Base-by-base conservation (phyloP, 1,140 invertebrate genomes). In the Pseudobourletiella spinata region DNA sequence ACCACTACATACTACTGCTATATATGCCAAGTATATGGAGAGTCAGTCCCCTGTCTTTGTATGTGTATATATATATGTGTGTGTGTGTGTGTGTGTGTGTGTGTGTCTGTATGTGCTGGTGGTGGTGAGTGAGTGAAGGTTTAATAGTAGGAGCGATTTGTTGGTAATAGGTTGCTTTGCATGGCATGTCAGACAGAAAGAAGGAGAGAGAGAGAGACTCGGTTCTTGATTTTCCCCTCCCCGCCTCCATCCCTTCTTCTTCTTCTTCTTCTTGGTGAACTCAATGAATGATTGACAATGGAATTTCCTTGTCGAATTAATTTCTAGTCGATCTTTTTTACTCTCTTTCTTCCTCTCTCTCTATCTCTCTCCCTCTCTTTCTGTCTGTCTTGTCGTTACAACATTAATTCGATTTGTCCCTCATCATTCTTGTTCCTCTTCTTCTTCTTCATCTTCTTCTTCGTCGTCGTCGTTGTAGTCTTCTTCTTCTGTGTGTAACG, bases 271-370 rank as follows among this genome's bases (percentile, higher is more conserved):
- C n/a, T n/a, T n/a, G n/a, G n/a, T n/a, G n/a, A n/a, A n/a, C 39
- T 55, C 66, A 67, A 67, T 67, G 64, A 69, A 69, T 69, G 67
- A 69, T 69, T 69, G 67, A 69, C 67, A 69, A 66, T 66, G 67
- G 67, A 69, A 69, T 69, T 69, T 66, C 64, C 67, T 65, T 62
- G 61, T 69, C 64, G 67, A 69, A 69, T 69, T 69, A 69, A 69
- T 69, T 66, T 66, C 67, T 60, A 66, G 64, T 65, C 64, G 50
- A 65, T 52, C 62, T 58, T 64, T 61, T 61, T 52, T 56, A 39
- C 44, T 32, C 59, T 59, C 50, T 51, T 32, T 39, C 30, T 44
- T 35, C 44, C 24, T 44, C 28, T 48, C 20, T 42, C 15, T 6
- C 32, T 54, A 6, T 18, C 56, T 48, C 30, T 6, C 3, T 57